phyloP scores from a whole-genome alignment of 23 tunicate species.

The Oikopleura vanhoeffeni region DNA sequence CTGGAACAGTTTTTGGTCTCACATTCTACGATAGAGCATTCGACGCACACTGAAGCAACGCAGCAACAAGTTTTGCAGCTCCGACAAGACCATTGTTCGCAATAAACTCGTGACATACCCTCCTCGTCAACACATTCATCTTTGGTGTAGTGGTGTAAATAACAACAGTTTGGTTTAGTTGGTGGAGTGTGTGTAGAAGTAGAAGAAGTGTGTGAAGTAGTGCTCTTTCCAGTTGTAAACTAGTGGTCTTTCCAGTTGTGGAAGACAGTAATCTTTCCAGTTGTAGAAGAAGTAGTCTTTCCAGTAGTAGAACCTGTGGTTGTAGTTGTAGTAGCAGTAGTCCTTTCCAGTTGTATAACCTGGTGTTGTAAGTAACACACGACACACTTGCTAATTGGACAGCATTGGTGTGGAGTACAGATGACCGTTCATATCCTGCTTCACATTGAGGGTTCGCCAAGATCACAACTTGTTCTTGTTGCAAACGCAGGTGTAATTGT shows the following conservation, averaged over 20 bases:
- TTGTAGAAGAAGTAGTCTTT: too few species aligned
- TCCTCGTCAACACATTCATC: neutral
- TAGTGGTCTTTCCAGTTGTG: too few species aligned
- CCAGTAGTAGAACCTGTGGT: too few species aligned
- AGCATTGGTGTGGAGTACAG: neutral
- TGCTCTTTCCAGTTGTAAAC: too few species aligned
- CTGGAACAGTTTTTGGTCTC: neutral
- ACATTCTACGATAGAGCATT: neutral
- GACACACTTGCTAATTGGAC: neutral
- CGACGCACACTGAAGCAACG: neutral
- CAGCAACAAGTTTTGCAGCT: slow-evolving; percentile 6
- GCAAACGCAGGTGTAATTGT: neutral
- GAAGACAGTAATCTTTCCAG: neutral
- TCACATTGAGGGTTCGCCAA: slow-evolving; percentile 39
- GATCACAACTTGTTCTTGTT: slow-evolving; percentile 23
- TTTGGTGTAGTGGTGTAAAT: neutral
- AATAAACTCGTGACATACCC: neutral
- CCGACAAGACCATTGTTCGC: neutral
- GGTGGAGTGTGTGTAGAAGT: neutral
- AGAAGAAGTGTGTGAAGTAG: neutral
- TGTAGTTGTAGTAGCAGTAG: too few species aligned
- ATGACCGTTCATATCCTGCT: slow-evolving; percentile 23
- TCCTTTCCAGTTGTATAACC: too few species aligned
- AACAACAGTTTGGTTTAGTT: neutral
- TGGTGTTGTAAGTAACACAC: too few species aligned